Base-by-base conservation (phyloP, 2,113 vertebrate species). In the Indicator indicator region DNA sequence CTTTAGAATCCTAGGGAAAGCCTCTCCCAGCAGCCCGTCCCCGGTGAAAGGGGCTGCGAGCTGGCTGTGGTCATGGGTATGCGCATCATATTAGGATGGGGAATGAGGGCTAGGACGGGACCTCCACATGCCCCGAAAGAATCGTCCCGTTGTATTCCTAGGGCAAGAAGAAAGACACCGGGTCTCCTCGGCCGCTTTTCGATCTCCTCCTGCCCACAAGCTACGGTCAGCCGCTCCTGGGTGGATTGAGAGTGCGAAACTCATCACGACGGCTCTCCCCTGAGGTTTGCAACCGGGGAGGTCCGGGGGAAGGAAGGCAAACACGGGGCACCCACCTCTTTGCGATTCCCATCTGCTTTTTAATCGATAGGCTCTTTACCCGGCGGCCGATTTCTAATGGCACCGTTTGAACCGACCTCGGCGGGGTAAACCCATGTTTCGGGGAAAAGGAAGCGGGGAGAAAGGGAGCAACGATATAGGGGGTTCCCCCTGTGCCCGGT, bases 81-180 rank as follows among this genome's bases (percentile, higher is more conserved):
- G 52, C 13, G 8, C 42, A 32, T 59, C 40, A 46, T n/a, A 40
- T 15, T 18, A 21, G 20, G 26, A 24, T 27, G 28, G 20, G 54
- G n/a, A 18, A 48, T 20, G 70, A 55, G 33, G 42, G 19, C 20
- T 8, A 5, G 16, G 46, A 27, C 1, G 6, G 1, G 38, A 79
- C 16, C 9, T 24, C 55, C 16, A 3, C 1, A 2, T 0, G 1
- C 36, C 23, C 26, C 9, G 1, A 32, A 62, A 86, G 44, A 59
- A 17, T 27, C 36, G 3, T 71, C 18, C 44, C 12, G 24, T 56
- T 9, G 30, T 46, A 28, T 65, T 12, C 4, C 1, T 11, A 5
- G 27, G 11, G 19, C 9, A 14, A 9, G 9, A 20, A 40, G 42
- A 32, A 30, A 15, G 24, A 7, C 24, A 33, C 5, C 21, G 12